Percentiles rank a stretch among this genome's conserved stretches.
These are phyloP conservation scores for Tachysurus vachellii DNA, from an alignment of 2,113 vertebrate genomes.

Conservation along the genomic window DNA sequence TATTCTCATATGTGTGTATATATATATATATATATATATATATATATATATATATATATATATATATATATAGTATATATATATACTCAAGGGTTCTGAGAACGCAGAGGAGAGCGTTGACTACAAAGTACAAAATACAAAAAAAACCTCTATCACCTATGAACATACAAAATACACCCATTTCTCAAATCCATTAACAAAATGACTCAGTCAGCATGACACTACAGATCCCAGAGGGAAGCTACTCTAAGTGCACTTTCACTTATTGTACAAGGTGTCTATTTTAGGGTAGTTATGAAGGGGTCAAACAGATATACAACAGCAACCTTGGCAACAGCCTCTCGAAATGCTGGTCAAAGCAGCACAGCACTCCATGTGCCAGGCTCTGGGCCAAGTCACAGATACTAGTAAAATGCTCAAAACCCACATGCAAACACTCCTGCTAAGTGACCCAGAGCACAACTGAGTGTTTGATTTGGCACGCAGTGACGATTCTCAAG, in stretches of 20 bases:
- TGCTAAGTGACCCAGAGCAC: slow-evolving; percentile 28
- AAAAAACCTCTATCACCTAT: background rate
- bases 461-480: slow-evolving; percentile 31
- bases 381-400: background rate
- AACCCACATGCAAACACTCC: slow-evolving; percentile 19
- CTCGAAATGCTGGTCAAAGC: background rate
- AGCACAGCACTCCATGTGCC: background rate
- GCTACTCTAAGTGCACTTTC: background rate
- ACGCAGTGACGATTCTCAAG: background rate
- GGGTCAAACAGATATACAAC: slow-evolving; percentile 18
- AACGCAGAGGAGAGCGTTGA: background rate
- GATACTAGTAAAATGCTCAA: background rate
- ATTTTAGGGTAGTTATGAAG: background rate
- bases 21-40: too few species aligned
- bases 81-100: background rate
- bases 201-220: slow-evolving; percentile 19
- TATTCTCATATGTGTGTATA: too few species aligned
- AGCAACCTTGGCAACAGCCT: background rate
- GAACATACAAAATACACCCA: background rate
- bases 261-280: background rate
- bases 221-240: background rate
- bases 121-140: background rate
- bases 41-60: too few species aligned
- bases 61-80: too few species aligned
- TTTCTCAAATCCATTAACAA: slow-evolving; percentile 32